Percentiles rank a stretch among this genome's conserved stretches.
These are phyloP conservation scores for Pangasius macronema DNA, from an alignment of 2,797 vertebrate species.

Conservation along the genomic window DNA sequence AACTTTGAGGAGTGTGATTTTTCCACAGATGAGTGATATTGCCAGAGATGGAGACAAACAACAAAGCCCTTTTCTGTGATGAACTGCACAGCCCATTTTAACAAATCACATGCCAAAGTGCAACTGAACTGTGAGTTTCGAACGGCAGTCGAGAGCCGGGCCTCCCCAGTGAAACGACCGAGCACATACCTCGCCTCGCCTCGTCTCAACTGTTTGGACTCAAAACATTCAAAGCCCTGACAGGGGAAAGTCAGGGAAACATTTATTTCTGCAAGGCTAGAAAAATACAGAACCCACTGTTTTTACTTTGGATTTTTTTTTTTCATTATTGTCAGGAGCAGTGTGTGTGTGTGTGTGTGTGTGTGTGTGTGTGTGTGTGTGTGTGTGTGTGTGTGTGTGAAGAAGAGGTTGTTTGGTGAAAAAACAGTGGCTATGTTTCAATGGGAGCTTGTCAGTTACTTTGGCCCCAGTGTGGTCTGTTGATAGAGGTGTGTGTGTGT, in stretches of 20 bases:
- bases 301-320: constrained; percentile 50
- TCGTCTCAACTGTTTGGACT: constrained; percentile 72
- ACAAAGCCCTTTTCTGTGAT: constrained; percentile 44
- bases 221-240: constrained; percentile 77
- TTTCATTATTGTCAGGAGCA: constrained; percentile 58
- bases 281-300: constrained; percentile 70
- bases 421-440: constrained; percentile 76
- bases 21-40: constrained; percentile 38
- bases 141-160: constrained; percentile 25
- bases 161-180: constrained; percentile 19
- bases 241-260: constrained; percentile 72
- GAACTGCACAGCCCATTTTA: constrained; percentile 13
- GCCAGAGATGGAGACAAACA: constrained; percentile 32
- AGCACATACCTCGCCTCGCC: constrained; percentile 34
- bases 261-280: constrained; percentile 75
- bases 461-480: constrained; percentile 68
- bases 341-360: constrained; percentile 12
- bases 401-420: constrained; percentile 73
- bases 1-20: constrained; percentile 33
- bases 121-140: constrained; percentile 24
- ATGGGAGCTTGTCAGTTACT: constrained; percentile 67
- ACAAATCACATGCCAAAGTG: constrained; percentile 5
- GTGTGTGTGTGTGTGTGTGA: constrained; percentile 41
- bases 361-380: constrained; percentile 30
- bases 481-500: constrained; percentile 61